Base-by-base conservation (phyloP, 2,113 vertebrate species). In the Ictidomys tridecemlineatus region DNA sequence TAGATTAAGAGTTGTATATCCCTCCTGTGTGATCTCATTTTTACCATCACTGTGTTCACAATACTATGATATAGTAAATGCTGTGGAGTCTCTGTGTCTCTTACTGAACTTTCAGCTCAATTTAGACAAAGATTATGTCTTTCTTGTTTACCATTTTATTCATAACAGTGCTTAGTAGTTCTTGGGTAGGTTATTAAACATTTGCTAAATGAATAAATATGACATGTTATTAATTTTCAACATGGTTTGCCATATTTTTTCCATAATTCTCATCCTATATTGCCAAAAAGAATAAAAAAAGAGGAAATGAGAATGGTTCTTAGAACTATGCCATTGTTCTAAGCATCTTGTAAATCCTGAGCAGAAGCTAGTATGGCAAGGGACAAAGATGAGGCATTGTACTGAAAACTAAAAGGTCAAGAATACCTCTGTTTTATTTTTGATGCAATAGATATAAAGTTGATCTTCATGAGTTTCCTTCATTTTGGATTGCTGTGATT, bases 391-490 rank as follows among this genome's bases (percentile, higher is more conserved):
- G 20, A 95, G 28, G 58, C 63, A 48, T 51, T 76, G 12, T 90
- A 8, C 80, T 67, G 69, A 3, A 91, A 82, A 39, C 18, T 51
- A 28, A 87, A 73, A 88, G 22, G 32, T 17, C 14, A 61, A 76
- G 9, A 91, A 48, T 1, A 61, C 39, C 42, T 92, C 1, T 34
- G 85, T 93, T 78, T 90, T 56, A 4, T 10, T 72, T 93, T 70
- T 87, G 6, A 73, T 92, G 8, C 5, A 76, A 77, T 58, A 18
- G 74, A 13, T 78, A 67, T 28, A 76, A 83, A 88, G 16, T 39
- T 58, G 17, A 70, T 82, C 37, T 95, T 83, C 88, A 56, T 91
- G 65, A 94, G 8, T 73, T 12, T 77, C 34, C 72, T 85, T 85
- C 26, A 70, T 65, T 88, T 4, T 32, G 82, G 30, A 67, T 63